Evolutionary conservation across 2,797 vertebrate genomes (phyloP), one percentile per base, ranked within the genome.

Genomic region (Gallirallus australis): DNA sequence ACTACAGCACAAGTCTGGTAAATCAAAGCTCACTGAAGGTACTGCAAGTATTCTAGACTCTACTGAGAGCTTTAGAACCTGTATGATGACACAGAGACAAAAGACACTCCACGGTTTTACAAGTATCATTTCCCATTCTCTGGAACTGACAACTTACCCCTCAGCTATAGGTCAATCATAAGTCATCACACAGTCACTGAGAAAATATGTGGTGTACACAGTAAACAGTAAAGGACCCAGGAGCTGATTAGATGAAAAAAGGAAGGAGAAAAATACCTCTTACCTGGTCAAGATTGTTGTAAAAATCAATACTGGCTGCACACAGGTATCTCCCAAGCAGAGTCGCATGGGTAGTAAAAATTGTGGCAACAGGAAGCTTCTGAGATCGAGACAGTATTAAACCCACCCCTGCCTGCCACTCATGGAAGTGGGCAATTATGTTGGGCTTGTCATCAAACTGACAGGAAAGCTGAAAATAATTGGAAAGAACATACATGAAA

Each of bases 321-420:
- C 99, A 99, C 48, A 99, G 98, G 94, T 99, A 99, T 42, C 99
- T 98, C 48, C 99, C 99, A 78, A 99, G 98, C 69, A 99, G 97
- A 1, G 99, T 99, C 3, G 99, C 99, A 0, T 99, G 99, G 9
- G 99, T 99, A 2, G 99, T 99, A 89, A 99, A 99, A 66, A 99
- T 97, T 0, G 99, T 99, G 30, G 99, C 99, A 1, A 99, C 97
- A 0, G 99, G 99, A 82, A 99, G 98, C 60, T 99, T 99, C 66
- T 98, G 97, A 39, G 98, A 98, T 37, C 99, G 98, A 66, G 97
- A 97, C 21, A 99, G 97, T 42, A 99, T 98, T 23, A 99, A 98
- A 6, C 99, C 99, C 1, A 98, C 97, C 31, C 99, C 99, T 0
- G 99, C 98, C 96, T 99, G 99, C 99, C 99, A 99, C 94, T 99